Conservation (phyloP, 2,113 vertebrate species). For the Ochotona curzoniae region DNA sequence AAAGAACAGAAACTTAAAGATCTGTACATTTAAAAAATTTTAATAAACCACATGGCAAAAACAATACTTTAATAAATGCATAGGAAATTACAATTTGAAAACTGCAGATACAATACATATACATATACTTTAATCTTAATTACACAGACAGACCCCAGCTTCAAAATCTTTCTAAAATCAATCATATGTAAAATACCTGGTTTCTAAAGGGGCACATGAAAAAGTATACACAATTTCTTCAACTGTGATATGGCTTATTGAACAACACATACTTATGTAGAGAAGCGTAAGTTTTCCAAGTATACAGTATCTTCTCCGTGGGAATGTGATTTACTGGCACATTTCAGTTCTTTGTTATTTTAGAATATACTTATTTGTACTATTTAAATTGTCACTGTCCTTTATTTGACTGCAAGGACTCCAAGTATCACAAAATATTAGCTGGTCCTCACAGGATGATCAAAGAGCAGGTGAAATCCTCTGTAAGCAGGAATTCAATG, state of each 20-base stretch:
- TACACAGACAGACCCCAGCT: constrained; percentile 81
- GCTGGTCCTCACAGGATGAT: constrained; percentile 27
- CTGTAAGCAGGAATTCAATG: neutral
- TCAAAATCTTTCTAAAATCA: constrained; percentile 82
- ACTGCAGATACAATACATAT: constrained; percentile 85
- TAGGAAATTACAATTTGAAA: constrained; percentile 86
- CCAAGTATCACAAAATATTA: constrained; percentile 42
- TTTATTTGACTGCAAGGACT: constrained; percentile 69
- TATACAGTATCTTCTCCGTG: constrained; percentile 56
- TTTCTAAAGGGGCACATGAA: constrained; percentile 74
- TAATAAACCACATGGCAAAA: constrained; percentile 87
- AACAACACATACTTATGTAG: constrained; percentile 66
- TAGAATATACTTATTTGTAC: constrained; percentile 56
- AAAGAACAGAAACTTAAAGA: constrained; percentile 47
- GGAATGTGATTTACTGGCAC: constrained; percentile 9
- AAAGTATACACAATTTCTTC: constrained; percentile 75
- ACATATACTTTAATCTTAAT: constrained; percentile 82
- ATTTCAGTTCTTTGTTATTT: constrained; percentile 60
- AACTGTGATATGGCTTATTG: constrained; percentile 86
- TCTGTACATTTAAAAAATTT: constrained; percentile 81
- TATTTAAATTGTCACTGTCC: constrained; percentile 67
- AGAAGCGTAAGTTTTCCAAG: constrained; percentile 72
- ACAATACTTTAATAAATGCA: constrained; percentile 84
- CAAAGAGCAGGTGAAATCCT: constrained; percentile 53
- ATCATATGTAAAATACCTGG: constrained; percentile 86